These are phyloP conservation scores for Tarsius wallacei DNA, from an alignment of 2,797 vertebrate genomes.

Conservation along the genomic window DNA sequence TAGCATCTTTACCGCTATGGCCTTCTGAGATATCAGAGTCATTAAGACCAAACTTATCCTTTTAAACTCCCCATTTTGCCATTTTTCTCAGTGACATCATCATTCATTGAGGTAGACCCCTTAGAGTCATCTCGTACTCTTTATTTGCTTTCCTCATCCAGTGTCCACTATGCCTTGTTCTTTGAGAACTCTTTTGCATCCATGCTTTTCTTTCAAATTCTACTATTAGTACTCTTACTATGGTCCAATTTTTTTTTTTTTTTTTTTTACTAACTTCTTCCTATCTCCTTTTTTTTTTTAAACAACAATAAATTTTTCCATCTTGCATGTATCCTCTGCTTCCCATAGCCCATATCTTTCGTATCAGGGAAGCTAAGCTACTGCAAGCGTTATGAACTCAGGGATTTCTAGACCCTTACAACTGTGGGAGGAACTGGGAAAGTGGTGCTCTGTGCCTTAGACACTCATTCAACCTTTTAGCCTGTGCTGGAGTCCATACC, in stretches of 20 bases:
- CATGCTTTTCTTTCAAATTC: neutral
- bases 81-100: neutral
- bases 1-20: neutral
- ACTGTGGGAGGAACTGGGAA: neutral
- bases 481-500: neutral
- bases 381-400: accelerated
- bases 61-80: neutral
- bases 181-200: neutral
- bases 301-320: neutral
- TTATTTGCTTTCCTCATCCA: neutral
- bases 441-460: neutral
- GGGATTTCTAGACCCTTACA: neutral
- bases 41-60: neutral
- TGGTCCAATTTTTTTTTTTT: too few relatives aligned
- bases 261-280: neutral
- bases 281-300: neutral
- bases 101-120: neutral
- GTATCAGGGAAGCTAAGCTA: neutral
- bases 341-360: neutral
- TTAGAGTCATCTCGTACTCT: neutral
- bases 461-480: neutral
- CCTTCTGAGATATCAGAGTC: neutral
- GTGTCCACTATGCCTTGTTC: neutral
- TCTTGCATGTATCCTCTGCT: neutral
- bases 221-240: neutral